phyloP scores from a whole-genome alignment of 2,113 vertebrate genomes.

The Silurus asotus region DNA sequence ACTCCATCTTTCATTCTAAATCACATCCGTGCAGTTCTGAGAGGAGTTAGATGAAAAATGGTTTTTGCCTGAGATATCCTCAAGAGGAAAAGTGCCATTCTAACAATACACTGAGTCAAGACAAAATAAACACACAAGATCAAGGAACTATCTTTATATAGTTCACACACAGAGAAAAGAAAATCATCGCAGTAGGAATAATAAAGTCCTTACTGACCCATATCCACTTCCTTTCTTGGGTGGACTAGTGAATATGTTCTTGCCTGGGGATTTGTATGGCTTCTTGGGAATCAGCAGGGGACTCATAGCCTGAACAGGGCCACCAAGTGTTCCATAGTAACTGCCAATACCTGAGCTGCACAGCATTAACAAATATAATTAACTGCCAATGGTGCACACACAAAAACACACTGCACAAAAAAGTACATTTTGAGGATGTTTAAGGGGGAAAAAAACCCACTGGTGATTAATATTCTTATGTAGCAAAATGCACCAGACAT shows the following conservation, averaged over 20 bases:
- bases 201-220: conserved; percentile 70
- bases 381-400: not conserved
- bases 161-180: not conserved
- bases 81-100: not conserved
- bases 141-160: not conserved
- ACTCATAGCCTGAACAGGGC: conserved; percentile 76
- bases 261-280: conserved; percentile 71
- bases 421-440: not conserved
- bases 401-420: not conserved
- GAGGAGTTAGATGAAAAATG: not conserved
- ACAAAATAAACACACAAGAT: not conserved
- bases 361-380: conserved; percentile 40
- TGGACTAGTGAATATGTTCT: conserved; percentile 83
- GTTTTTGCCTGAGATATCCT: conserved; percentile 4
- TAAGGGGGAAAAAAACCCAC: not conserved
- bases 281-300: conserved; percentile 62
- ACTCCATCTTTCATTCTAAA: not conserved
- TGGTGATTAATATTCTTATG: not conserved
- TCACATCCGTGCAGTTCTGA: not conserved
- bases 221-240: conserved; percentile 85
- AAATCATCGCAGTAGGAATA: not conserved
- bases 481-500: not conserved
- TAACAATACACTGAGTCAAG: not conserved
- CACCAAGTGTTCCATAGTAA: conserved; percentile 83
- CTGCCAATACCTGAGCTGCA: conserved; percentile 78